These are phyloP conservation scores for Salvelinus alpinus DNA, from an alignment of 2,113 vertebrate genomes.

Conservation along the genomic window DNA sequence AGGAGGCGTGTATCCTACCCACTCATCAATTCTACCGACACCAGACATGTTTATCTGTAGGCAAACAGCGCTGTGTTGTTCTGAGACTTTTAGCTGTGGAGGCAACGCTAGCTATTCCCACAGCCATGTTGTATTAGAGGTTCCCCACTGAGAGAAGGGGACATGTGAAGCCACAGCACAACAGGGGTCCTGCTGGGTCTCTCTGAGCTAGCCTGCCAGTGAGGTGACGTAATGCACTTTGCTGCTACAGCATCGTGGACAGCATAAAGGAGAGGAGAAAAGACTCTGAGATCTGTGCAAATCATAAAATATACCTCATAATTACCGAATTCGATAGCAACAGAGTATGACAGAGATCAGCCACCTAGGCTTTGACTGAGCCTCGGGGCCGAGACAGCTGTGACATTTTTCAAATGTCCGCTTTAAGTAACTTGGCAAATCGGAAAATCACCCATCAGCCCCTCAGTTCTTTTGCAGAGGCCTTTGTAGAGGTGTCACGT, in stretches of 20 bases:
- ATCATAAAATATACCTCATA: constrained; percentile 40
- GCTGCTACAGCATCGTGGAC: neutral
- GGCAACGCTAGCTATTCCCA: neutral
- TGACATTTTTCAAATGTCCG: constrained; percentile 36
- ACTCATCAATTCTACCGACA: constrained; percentile 45
- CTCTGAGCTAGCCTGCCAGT: neutral
- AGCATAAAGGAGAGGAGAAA: constrained; percentile 9
- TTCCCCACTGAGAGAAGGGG: neutral
- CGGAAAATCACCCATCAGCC: constrained; percentile 34
- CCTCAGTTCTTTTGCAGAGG: constrained; percentile 28
- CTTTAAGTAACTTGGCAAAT: constrained; percentile 47
- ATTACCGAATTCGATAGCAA: constrained; percentile 48
- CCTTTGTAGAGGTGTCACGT: constrained; percentile 64
- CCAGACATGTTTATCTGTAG: constrained; percentile 57
- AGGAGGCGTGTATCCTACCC: constrained; percentile 37
- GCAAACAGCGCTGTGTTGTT: constrained; percentile 39
- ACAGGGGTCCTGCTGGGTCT: no score
- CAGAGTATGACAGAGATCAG: constrained; percentile 28
- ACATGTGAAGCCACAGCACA: constrained; percentile 26
- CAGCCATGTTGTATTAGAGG: neutral
- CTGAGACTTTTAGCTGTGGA: constrained; percentile 37
- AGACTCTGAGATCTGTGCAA: constrained; percentile 1
- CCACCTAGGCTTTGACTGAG: constrained; percentile 25
- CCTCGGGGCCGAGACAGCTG: constrained; percentile 18
- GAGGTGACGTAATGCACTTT: no score